These are phyloP conservation scores for Clytia hemisphaerica DNA, from an alignment of 30 jellyfish, hydroid and myxozoan species.

Conservation along the genomic window DNA sequence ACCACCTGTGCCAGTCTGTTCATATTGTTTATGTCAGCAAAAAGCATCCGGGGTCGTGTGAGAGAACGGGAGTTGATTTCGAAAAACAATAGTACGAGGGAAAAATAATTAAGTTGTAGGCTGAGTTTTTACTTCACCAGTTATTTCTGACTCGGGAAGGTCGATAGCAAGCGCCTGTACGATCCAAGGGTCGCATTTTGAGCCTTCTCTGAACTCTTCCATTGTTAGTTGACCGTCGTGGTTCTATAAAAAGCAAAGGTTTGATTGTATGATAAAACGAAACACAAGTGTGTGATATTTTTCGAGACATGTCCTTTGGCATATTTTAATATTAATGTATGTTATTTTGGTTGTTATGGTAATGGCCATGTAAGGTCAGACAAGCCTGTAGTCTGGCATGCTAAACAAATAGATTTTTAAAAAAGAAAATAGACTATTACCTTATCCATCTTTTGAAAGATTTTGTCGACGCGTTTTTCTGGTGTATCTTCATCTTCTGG, in stretches of 20 bases:
- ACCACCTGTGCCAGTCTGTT: no score
- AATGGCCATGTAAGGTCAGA: not conserved
- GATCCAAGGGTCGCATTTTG: constrained; percentile 97
- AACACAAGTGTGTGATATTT: not conserved
- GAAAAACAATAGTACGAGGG: no score
- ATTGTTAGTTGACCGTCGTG: constrained; percentile 85
- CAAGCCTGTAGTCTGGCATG: not conserved
- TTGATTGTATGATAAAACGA: not conserved
- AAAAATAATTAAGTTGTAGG: not conserved
- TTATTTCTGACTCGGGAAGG: constrained; percentile 80
- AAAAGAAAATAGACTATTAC: constrained; percentile 16
- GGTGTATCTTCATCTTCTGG: constrained; percentile 99
- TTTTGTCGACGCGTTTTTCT: constrained; percentile 90
- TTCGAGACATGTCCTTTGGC: not conserved
- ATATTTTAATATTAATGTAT: not conserved
- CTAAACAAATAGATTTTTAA: not conserved
- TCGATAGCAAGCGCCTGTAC: constrained; percentile 96
- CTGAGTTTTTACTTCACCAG: constrained; percentile 33
- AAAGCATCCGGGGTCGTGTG: no score
- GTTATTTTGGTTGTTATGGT: not conserved
- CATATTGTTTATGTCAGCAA: no score
- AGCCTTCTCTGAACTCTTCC: constrained; percentile 97
- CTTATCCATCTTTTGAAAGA: constrained; percentile 91
- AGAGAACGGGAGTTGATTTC: no score
- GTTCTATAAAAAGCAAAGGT: constrained; percentile 31